Conservation (phyloP, 2,888 invertebrate species). For the Drosophila meridionalis region DNA sequence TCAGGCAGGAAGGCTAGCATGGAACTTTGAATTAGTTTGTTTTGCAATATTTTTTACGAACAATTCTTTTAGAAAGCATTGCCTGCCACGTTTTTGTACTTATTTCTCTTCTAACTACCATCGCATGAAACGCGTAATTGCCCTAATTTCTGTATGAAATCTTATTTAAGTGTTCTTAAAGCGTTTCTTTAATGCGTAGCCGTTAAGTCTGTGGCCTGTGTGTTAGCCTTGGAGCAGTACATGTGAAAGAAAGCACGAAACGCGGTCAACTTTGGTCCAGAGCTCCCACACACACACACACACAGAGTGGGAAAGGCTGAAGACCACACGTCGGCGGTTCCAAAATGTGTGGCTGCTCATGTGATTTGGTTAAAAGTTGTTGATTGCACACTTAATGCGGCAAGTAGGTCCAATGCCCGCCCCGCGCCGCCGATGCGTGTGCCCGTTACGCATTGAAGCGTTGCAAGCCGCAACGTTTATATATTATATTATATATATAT, state of each 20-base stretch:
- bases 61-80: neutral
- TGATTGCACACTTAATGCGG: constrained; percentile 73
- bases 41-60: neutral
- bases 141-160: neutral
- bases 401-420: constrained; percentile 5
- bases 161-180: neutral
- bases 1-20: too few species aligned
- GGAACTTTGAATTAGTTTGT: neutral
- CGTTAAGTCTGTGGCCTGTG: neutral
- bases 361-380: constrained; percentile 64
- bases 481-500: constrained; percentile 5
- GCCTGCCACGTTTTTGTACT: neutral
- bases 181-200: neutral
- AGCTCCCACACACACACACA: neutral
- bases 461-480: constrained; percentile 50
- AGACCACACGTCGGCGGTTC: constrained; percentile 17
- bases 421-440: constrained; percentile 14
- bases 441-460: constrained; percentile 62
- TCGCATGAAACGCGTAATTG: neutral
- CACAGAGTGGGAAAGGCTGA: neutral
- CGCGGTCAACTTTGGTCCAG: constrained; percentile 13
- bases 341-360: constrained; percentile 30
- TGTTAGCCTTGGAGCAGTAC: neutral
- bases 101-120: neutral
- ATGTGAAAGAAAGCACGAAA: neutral